These are phyloP conservation scores for Phalanger gymnotis DNA, from an alignment of 2,797 vertebrate genomes.

Conservation along the genomic window DNA sequence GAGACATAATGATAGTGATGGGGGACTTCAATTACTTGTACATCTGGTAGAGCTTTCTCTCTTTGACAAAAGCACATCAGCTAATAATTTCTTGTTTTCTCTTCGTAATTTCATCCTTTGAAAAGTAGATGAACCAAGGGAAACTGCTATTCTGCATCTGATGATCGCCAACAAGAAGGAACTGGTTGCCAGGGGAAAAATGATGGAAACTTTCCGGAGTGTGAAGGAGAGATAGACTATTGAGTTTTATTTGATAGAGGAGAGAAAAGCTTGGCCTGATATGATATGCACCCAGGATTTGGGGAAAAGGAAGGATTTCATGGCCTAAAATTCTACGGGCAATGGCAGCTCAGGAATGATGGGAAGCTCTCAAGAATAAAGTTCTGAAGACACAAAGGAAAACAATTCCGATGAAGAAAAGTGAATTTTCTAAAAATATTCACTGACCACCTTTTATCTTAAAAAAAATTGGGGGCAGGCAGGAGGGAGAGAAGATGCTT, in stretches of 20 bases:
- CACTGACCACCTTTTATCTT: background rate
- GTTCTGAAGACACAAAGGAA: background rate
- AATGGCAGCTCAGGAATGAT: background rate
- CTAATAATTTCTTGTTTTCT: background rate
- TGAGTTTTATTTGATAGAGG: background rate
- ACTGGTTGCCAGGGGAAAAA: background rate
- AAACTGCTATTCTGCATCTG: background rate
- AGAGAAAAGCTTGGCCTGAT: background rate
- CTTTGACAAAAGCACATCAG: background rate
- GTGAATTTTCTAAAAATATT: background rate
- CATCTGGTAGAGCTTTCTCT: background rate
- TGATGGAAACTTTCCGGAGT: background rate
- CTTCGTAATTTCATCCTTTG: background rate
- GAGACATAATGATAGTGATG: background rate
- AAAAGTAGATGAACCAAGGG: background rate
- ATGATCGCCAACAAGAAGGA: background rate
- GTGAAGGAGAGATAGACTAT: background rate
- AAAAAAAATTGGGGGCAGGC: background rate
- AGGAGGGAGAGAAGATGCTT: background rate
- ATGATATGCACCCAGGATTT: background rate
- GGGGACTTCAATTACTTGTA: background rate
- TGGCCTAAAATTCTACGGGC: background rate
- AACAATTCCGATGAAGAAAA: background rate
- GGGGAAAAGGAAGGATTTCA: background rate
- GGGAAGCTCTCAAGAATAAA: background rate